Base-by-base conservation (phyloP, 2,113 vertebrate genomes). In the Dermatemys mawii region DNA sequence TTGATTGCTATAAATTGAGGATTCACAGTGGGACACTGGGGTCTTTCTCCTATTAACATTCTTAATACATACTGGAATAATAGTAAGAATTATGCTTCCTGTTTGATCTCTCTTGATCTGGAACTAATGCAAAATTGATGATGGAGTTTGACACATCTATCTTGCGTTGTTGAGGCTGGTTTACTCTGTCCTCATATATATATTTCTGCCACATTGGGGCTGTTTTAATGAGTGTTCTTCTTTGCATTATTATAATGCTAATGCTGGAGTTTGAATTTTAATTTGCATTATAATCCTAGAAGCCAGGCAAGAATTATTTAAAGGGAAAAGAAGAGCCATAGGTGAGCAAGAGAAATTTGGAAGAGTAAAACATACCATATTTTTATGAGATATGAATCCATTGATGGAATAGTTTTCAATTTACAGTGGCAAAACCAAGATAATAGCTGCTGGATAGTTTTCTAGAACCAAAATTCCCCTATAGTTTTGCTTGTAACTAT, bases 91-190 rank as follows among this genome's bases (percentile, higher is more conserved):
- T 0, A 89, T 87, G 48, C 29, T 67, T 90, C 75, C 46, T 90
- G 24, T 79, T 93, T 93, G 80, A 60, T 91, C 84, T 92, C 78
- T 95, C 38, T 54, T 76, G n/a, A 67, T 81, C 67, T 91, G 79
- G 21, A 94, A 29, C 41, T 76, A 83, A 90, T 60, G 60, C 83
- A 89, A 83, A 60, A 91, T 46, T 79, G 82, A 83, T 91, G 60
- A 85, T 11, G 55, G 55, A 57, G 27, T 57, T 57, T 57, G 6
- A 19, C 87, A 1, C 4, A 41, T 70, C 92, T 96, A 22, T 48
- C 26, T 38, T 26, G 48, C 17, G 11, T 70, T 38, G 63, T 70
- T 38, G 63, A n/a, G 32, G 35, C 63, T 38, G 19, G n/a, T 26
- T 54, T 17, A 11, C 0, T 0, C 9, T 0, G 26, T 91, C 19